Conservation (phyloP, 2,888 invertebrate genomes). For the Melinopterus prodromus region DNA sequence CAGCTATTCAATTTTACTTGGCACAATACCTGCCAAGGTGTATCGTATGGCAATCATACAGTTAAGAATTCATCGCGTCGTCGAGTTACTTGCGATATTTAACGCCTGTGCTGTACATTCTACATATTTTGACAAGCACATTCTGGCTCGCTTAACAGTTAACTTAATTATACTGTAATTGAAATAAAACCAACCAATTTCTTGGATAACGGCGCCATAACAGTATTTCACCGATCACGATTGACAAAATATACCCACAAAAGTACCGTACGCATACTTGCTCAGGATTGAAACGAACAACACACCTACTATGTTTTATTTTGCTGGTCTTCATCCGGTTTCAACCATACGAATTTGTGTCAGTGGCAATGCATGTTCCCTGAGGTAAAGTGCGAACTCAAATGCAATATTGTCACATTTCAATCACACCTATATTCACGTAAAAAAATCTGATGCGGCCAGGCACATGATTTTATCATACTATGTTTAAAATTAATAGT, state of each 20-base stretch:
- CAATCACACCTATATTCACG: too few relatives aligned
- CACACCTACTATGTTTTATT: neutral
- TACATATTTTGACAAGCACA: neutral
- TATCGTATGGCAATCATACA: too few relatives aligned
- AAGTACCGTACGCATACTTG: neutral
- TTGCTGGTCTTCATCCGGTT: too few relatives aligned
- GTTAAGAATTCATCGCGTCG: too few relatives aligned
- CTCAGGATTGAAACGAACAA: neutral
- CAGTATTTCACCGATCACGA: neutral
- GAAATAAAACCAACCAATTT: neutral
- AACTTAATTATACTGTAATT: neutral
- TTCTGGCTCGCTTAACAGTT: neutral
- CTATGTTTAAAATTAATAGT: too few relatives aligned
- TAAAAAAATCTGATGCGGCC: too few relatives aligned
- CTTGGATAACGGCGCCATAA: neutral
- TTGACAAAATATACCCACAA: neutral
- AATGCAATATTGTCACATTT: too few relatives aligned
- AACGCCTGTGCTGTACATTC: neutral
- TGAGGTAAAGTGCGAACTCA: too few relatives aligned
- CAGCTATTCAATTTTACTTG: too few relatives aligned
- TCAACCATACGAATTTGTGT: neutral
- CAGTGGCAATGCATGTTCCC: too few relatives aligned
- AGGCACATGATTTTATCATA: too few relatives aligned
- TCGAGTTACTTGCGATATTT: neutral
- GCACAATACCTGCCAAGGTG: too few relatives aligned